Evolutionary conservation across 2,797 vertebrate species (phyloP), one percentile per base, ranked within the genome.

Genomic region (Girardinus metallicus): DNA sequence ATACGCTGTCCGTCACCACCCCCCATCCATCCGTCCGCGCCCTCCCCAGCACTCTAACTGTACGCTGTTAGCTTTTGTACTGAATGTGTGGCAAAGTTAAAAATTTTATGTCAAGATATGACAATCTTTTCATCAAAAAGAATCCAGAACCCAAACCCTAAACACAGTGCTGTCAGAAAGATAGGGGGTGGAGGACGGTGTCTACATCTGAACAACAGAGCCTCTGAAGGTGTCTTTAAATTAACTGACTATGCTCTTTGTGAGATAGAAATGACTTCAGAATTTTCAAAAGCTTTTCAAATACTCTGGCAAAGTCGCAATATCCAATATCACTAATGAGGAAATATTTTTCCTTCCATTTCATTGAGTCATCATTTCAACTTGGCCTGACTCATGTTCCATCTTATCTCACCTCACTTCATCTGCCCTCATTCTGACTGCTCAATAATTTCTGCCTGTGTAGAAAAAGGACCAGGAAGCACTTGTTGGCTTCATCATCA

Each of bases 381-480:
- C 75, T 75, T 47, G 13, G n/a, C n/a, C 18, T 12, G 49, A 43
- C 57, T 73, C 71, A 43, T 43, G 34, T 72, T 73, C 43, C 53
- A 10, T 74, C 49, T 64, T 73, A 31, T 73, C 75, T 71, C 64
- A 77, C 71, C 44, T 60, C 43, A 11, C 29, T 62, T 75, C 68
- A 34, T 34, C 51, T 60, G 1, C 0, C 53, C 78, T 80, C n/a
- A 1, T 71, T 36, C 85, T 82, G 77, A 46, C 70, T 81, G 83
- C 83, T 86, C 75, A 64, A 16, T 71, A 43, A 74, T 76, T 76
- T 85, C 83, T 76, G 74, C 57, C 72, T 41, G 12, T 23, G 64
- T 81, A 44, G 81, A 73, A 55, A 47, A 72, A 81, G 55, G 39
- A 88, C 86, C 72, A 57, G 78, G 84, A 86, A 85, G 85, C 83